These are phyloP conservation scores for Pardosa pseudoannulata DNA, from an alignment of 2,888 invertebrate species.

Conservation along the genomic window DNA sequence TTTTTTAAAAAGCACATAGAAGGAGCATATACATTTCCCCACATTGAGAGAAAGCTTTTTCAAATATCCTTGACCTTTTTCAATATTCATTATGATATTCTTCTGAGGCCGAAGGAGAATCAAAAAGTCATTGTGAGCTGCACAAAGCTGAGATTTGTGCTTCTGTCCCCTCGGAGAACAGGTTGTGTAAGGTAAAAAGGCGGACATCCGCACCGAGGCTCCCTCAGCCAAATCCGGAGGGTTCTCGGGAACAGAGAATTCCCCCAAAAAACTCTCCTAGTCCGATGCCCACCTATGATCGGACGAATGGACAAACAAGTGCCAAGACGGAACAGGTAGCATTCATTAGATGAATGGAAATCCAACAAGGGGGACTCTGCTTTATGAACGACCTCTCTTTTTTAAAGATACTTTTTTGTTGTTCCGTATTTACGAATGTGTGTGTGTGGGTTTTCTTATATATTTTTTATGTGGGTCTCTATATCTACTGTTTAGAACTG, in stretches of 20 bases:
- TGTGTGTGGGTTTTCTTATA: not conserved
- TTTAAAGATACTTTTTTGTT: not conserved
- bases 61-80: too few relatives aligned
- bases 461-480: constrained; percentile 8
- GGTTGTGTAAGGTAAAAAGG: not conserved
- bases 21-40: too few relatives aligned
- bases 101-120: not conserved
- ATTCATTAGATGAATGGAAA: constrained; percentile 24
- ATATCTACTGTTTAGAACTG: not conserved
- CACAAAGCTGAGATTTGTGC: not conserved
- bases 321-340: constrained; percentile 58
- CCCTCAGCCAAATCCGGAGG: not conserved
- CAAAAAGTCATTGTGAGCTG: not conserved
- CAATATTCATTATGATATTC: not conserved
- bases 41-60: constrained; percentile 14
- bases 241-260: not conserved
- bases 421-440: not conserved
- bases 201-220: constrained; percentile 16
- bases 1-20: too few relatives aligned
- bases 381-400: not conserved
- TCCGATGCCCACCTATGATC: not conserved
- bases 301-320: constrained; percentile 54
- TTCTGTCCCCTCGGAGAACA: not conserved
- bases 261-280: not conserved
- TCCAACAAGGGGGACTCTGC: constrained; percentile 39